These are phyloP conservation scores for Rhopalosiphum padi DNA, from an alignment of 1,140 invertebrate genomes.

Conservation along the genomic window DNA sequence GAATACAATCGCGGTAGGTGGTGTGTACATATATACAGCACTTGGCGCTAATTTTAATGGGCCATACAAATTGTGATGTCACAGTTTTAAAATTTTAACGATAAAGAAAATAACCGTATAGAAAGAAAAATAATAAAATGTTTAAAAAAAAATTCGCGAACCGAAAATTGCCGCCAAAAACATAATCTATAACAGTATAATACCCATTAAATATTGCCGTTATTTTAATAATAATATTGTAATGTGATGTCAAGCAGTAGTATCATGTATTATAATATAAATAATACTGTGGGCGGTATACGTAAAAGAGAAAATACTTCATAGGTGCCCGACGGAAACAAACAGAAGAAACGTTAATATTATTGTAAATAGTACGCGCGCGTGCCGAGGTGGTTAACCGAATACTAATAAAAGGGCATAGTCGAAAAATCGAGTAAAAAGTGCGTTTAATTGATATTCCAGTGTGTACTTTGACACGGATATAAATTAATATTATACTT, in stretches of 20 bases:
- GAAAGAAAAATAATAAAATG: neutral
- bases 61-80: neutral
- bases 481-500: neutral
- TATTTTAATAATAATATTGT: neutral
- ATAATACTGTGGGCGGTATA: neutral
- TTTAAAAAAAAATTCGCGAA: neutral
- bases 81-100: neutral
- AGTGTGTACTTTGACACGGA: constrained; percentile 25
- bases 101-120: neutral
- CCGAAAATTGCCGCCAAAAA: neutral
- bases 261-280: neutral
- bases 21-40: neutral
- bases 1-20: neutral
- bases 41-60: neutral
- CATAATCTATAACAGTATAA: neutral
- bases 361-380: neutral
- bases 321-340: neutral
- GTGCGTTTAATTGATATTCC: constrained; percentile 34
- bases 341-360: neutral
- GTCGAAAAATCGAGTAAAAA: neutral
- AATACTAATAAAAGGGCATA: constrained; percentile 28
- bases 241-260: neutral
- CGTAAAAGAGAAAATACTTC: neutral
- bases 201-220: neutral
- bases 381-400: neutral